A percentile compares a stretch with the other conserved stretches of the same genome.
Conservation (phyloP, 2,113 vertebrate genomes). For the Oncorhynchus kisutch region DNA sequence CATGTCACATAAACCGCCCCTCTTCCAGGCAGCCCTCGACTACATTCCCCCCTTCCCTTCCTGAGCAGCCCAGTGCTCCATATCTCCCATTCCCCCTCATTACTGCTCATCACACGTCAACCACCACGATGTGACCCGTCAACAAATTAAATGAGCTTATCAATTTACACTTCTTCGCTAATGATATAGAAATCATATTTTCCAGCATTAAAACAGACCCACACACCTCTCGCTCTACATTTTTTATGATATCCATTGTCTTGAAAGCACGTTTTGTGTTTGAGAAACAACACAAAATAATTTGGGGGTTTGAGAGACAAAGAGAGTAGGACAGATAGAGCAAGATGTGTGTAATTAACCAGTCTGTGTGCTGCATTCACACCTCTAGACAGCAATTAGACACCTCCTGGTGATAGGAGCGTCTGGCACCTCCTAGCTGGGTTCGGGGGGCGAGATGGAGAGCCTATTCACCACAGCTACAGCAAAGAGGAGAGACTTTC, state of each 20-base stretch:
- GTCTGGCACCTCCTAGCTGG: conserved; percentile 50
- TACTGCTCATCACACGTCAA: not conserved
- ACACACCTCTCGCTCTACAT: conserved; percentile 28
- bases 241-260: conserved; percentile 58
- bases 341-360: conserved; percentile 65
- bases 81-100: not conserved
- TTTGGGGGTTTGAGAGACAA: conserved; percentile 14
- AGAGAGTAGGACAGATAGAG: conserved; percentile 1
- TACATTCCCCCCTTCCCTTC: not conserved
- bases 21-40: not conserved
- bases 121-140: not conserved
- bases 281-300: not conserved
- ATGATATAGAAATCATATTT: conserved; percentile 54
- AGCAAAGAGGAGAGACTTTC: not conserved
- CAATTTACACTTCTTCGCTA: conserved; percentile 48
- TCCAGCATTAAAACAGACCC: conserved; percentile 20
- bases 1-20: not conserved
- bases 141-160: conserved; percentile 40
- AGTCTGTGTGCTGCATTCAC: conserved; percentile 49
- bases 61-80: not conserved
- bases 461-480: not conserved
- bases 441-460: not conserved
- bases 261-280: conserved; percentile 23
- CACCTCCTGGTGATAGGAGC: conserved; percentile 43
- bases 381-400: conserved; percentile 65